Evolutionary conservation across 92 coral and sea anemone genomes (phyloP).

Genomic region (Scolanthus callimorphus): DNA sequence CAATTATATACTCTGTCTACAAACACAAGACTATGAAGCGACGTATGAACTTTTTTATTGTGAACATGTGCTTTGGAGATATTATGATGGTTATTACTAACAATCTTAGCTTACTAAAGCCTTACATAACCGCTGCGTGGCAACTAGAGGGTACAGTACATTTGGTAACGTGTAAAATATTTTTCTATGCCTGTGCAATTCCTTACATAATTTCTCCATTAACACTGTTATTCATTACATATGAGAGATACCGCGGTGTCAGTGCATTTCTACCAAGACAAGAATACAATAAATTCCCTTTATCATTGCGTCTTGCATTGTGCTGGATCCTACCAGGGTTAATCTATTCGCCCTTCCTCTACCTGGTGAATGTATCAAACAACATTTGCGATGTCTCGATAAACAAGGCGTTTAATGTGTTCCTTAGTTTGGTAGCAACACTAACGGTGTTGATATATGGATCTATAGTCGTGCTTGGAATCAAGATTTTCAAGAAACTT

Average conservation of each 20-base stretch:
- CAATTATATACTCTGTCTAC: constrained; percentile 8
- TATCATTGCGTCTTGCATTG: background rate
- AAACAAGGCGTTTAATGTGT: background rate
- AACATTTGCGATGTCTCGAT: background rate
- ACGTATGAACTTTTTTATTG: background rate
- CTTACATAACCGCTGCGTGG: constrained; percentile 17
- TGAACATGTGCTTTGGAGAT: background rate
- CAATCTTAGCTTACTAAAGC: constrained; percentile 8
- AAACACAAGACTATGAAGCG: background rate
- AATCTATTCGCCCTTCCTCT: background rate
- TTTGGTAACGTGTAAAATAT: constrained; percentile 12
- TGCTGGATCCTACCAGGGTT: background rate
- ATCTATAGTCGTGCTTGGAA: background rate
- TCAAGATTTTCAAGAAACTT: background rate
- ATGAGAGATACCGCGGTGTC: constrained; percentile 25
- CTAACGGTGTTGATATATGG: background rate
- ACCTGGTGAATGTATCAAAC: background rate
- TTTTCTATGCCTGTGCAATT: constrained; percentile 10
- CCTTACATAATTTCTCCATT: constrained; percentile 11
- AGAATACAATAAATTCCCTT: background rate
- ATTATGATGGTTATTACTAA: constrained; percentile 5
- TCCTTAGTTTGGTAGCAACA: background rate
- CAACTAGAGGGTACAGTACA: constrained; percentile 14
- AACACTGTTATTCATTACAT: constrained; percentile 23
- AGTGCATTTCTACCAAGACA: background rate